Conservation (phyloP, 2,797 vertebrate species). For the Sylvilagus floridanus region DNA sequence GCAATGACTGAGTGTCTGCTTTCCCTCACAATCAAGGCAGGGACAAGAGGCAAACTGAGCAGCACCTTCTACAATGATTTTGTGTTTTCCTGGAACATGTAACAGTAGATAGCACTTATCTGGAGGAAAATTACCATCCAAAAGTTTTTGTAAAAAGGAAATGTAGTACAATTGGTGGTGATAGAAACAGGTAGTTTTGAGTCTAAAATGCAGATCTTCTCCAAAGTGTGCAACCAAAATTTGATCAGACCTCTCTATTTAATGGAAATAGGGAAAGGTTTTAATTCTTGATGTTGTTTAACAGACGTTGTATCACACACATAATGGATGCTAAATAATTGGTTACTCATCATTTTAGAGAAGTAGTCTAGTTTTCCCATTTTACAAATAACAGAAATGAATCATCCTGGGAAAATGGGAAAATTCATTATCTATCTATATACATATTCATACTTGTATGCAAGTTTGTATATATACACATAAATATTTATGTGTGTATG, state of each 20-base stretch:
- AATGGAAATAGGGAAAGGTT: not conserved
- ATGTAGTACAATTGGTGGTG: not conserved
- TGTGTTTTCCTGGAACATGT: not conserved
- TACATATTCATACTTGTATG: too few species aligned
- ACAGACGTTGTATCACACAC: not conserved
- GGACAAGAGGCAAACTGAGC: not conserved
- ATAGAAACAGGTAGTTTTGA: not conserved
- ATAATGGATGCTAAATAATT: constrained; percentile 6
- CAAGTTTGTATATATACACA: too few species aligned
- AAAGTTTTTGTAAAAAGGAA: constrained; percentile 46
- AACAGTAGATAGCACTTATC: not conserved
- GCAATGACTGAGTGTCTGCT: not conserved
- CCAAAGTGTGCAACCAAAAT: not conserved
- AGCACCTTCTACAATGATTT: not conserved
- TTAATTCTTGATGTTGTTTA: constrained; percentile 27
- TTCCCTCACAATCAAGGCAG: not conserved
- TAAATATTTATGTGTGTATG: too few species aligned
- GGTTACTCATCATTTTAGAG: constrained; percentile 22
- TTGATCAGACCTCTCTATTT: not conserved
- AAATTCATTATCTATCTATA: too few species aligned
- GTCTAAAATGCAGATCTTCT: not conserved
- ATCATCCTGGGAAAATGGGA: not conserved
- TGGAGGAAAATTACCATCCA: not conserved
- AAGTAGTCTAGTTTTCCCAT: not conserved
- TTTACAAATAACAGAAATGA: constrained; percentile 49